phyloP scores from a whole-genome alignment of 2,797 vertebrate species.

The Chiroxiphia lanceolata region DNA sequence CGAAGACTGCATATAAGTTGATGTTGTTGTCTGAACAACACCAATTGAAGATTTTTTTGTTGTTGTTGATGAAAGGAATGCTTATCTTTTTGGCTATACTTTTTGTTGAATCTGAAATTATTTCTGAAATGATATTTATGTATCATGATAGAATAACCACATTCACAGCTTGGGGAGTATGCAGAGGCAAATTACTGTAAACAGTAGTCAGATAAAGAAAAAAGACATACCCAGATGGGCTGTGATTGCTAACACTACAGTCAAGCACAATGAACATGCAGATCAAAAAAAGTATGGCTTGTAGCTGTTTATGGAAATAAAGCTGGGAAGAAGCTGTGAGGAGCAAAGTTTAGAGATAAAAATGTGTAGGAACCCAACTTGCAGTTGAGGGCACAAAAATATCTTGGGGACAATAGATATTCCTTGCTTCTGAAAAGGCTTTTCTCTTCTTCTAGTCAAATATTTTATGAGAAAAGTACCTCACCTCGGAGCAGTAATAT shows the following conservation, averaged over 20 bases:
- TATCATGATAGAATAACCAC: not conserved
- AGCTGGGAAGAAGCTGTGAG: not conserved
- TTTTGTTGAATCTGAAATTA: not conserved
- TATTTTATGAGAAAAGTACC: not conserved
- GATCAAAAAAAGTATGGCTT: not conserved
- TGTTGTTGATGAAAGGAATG: not conserved
- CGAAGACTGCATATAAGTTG: not conserved
- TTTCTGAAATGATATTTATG: not conserved
- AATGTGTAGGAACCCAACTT: not conserved
- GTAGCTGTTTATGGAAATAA: conserved; percentile 8
- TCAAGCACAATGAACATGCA: not conserved
- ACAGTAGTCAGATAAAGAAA: not conserved
- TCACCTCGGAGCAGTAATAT: not conserved
- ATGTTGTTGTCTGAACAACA: not conserved
- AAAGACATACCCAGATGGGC: not conserved
- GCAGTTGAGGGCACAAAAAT: not conserved
- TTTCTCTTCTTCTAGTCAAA: not conserved
- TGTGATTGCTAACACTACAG: not conserved
- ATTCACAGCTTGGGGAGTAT: not conserved
- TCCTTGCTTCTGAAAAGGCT: not conserved
- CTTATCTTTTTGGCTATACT: not conserved
- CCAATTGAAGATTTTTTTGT: not conserved
- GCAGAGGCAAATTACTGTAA: conserved; percentile 8
- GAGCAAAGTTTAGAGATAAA: not conserved
- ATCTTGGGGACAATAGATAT: not conserved